Evolutionary conservation across 1,140 invertebrate species (phyloP), one percentile per base, ranked within the genome.

Genomic region (Apis cerana): DNA sequence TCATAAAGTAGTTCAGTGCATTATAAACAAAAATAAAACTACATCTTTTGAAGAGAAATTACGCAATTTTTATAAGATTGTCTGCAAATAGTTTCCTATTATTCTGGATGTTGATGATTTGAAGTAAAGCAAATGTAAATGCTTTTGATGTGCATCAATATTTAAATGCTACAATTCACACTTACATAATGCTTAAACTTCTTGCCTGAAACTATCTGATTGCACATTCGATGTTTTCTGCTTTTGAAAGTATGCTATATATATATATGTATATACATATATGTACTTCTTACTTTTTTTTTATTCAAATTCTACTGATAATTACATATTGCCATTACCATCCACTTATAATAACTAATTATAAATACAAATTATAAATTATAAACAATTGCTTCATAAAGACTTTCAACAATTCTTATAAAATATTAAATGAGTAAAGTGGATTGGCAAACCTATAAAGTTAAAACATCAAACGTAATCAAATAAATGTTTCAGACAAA

Each of bases 31-130:
- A 90, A 90, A 86, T 64, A 89, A 90, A 90, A 89, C 85, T 75
- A 77, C 76, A 83, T 83, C 65, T 52, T 82, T 75, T 86, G 64
- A 80, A 75, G 54, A 82, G 50, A 83, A 88, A 67, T 80, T 61
- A 85, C 17, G 48, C 64, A 52, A 10, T 80, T 70, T 52, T 80
- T 50, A 74, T 76, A 75, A 83, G 76, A 79, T 76, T 65, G 69
- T 72, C 62, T 50, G 75, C 56, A 69, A 84, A 83, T 48, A 76
- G 75, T 88, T 88, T 89, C 85, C 82, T 90, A 93, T 93, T 93
- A 93, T 93, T 93, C 92, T 93, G 92, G 92, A 93, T 93, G 65
- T 92, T 82, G 80, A 85, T 80, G 85, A 87, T 82, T 75, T 23
- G 67, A 81, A 80, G 83, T 74, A 61, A 87, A 91, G 90, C 90